These are phyloP conservation scores for Anhinga anhinga DNA, from an alignment of 2,113 vertebrate species.

Conservation along the genomic window DNA sequence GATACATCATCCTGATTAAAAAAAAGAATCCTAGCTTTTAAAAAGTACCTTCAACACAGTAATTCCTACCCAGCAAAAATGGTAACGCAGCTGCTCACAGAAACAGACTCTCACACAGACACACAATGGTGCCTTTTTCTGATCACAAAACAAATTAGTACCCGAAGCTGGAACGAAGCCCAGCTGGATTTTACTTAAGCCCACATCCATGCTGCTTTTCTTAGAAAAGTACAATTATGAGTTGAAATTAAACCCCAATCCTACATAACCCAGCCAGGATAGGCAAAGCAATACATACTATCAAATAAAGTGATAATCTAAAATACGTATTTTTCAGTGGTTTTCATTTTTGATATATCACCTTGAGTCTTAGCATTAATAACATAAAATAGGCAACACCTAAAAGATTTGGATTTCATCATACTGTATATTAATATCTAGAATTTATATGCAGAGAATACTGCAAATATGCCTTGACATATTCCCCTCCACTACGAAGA, in stretches of 20 bases:
- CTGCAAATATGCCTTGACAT: background rate
- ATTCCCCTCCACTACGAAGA: background rate
- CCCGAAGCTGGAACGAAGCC: constrained; percentile 28
- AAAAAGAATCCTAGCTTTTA: background rate
- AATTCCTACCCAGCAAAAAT: background rate
- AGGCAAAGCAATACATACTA: background rate
- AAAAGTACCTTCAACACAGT: background rate
- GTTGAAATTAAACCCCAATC: constrained; percentile 24
- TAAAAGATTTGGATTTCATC: background rate
- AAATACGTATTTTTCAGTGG: background rate
- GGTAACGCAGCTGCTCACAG: constrained; percentile 6
- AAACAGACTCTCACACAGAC: background rate
- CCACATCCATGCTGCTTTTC: background rate
- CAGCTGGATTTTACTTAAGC: constrained; percentile 11
- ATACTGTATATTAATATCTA: background rate
- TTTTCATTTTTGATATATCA: background rate
- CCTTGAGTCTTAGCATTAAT: background rate
- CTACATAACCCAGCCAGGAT: background rate
- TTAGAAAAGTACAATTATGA: constrained; percentile 5
- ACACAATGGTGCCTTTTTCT: background rate
- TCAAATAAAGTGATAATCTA: background rate
- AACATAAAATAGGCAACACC: background rate
- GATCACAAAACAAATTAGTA: constrained; percentile 12
- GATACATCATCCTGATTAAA: constrained; percentile 82
- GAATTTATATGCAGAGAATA: background rate